Percentiles rank a stretch among this genome's conserved stretches.
Conservation (phyloP, 2,113 vertebrate species). For the Hiodon alosoides region DNA sequence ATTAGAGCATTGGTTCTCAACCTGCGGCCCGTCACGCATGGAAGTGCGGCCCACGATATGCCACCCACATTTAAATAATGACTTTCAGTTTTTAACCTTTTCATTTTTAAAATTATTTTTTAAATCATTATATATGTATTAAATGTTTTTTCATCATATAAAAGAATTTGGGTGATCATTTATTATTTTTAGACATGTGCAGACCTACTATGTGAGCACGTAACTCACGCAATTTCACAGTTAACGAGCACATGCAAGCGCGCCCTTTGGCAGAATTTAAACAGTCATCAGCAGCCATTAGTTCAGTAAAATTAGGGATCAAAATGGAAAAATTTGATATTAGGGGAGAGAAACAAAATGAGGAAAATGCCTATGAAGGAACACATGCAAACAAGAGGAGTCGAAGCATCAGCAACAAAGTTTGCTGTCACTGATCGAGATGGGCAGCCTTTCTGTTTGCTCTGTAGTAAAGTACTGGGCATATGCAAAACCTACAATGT, state of each 20-base stretch:
- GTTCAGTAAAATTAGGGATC: too few relatives aligned
- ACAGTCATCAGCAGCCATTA: conserved; percentile 3
- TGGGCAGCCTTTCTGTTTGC: too few relatives aligned
- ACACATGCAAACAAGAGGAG: not conserved
- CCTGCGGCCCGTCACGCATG: too few relatives aligned
- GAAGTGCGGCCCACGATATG: too few relatives aligned
- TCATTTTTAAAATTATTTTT: too few relatives aligned
- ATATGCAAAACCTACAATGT: too few relatives aligned
- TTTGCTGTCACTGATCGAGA: too few relatives aligned
- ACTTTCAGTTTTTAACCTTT: too few relatives aligned
- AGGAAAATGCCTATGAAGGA: too few relatives aligned
- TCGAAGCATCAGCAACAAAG: conserved; percentile 1
- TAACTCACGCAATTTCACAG: conserved; percentile 11
- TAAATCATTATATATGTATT: conserved; percentile 5
- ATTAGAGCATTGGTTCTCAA: too few relatives aligned
- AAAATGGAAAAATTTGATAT: conserved; percentile 16
- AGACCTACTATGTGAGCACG: conserved; percentile 9
- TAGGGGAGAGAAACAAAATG: conserved; percentile 11
- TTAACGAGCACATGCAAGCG: conserved; percentile 6
- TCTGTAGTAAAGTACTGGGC: too few relatives aligned
- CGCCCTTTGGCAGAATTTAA: conserved; percentile 10
- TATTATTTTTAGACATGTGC: conserved; percentile 6
- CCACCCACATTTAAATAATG: too few relatives aligned
- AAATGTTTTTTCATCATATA: conserved; percentile 4
- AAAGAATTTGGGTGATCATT: conserved; percentile 9